Percentiles rank a stretch among this genome's conserved stretches.
Conservation (phyloP, 2,888 invertebrate genomes). For the Eustalomyia histrio region DNA sequence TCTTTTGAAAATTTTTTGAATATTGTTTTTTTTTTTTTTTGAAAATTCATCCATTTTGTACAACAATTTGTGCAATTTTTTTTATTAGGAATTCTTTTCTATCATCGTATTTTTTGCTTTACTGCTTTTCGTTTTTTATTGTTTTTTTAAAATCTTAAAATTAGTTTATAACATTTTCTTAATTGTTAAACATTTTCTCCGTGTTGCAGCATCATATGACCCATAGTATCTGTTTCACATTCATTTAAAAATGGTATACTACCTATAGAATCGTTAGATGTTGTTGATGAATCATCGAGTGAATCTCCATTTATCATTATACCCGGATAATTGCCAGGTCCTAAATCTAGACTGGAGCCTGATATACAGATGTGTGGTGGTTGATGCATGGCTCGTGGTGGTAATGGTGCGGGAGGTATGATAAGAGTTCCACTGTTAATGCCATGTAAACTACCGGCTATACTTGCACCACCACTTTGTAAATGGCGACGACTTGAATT, state of each 20-base stretch:
- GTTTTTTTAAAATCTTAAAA: background rate
- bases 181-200: slow-evolving; percentile 61
- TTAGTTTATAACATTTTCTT: slow-evolving; percentile 21
- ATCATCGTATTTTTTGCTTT: slow-evolving; percentile 13
- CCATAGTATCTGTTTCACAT: slow-evolving; percentile 60
- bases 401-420: slow-evolving; percentile 79
- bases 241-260: slow-evolving; percentile 62
- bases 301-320: slow-evolving; percentile 72
- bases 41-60: background rate
- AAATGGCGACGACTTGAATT: slow-evolving; percentile 80
- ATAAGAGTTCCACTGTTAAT: slow-evolving; percentile 78
- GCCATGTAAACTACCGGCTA: slow-evolving; percentile 79
- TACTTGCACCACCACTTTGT: slow-evolving; percentile 78
- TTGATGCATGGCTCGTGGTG: slow-evolving; percentile 79
- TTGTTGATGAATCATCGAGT: slow-evolving; percentile 59
- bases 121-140: slow-evolving; percentile 1
- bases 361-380: slow-evolving; percentile 79
- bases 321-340: slow-evolving; percentile 71
- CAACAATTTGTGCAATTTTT: slow-evolving; percentile 1
- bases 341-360: slow-evolving; percentile 68
- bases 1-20: slow-evolving; percentile 40
- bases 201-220: slow-evolving; percentile 53
- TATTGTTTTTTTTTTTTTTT: background rate
- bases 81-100: slow-evolving; percentile 48
- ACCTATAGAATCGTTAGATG: slow-evolving; percentile 61